Evolutionary conservation across 2,797 vertebrate species (phyloP).

Genomic region (Podarcis lilfordi): DNA sequence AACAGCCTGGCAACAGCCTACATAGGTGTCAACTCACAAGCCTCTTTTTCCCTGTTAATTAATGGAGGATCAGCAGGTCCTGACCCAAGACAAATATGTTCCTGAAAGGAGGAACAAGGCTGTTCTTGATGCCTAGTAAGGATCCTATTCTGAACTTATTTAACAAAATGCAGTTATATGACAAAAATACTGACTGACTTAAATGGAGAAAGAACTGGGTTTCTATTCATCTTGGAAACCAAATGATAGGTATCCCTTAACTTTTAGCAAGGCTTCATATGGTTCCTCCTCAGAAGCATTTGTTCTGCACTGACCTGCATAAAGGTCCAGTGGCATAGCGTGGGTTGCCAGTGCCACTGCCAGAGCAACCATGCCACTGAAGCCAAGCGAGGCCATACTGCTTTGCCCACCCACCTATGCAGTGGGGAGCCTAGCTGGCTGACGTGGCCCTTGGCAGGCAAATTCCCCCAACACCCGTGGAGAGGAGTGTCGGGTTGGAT

Average conservation of each 20-base stretch:
- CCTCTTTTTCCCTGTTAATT: not conserved
- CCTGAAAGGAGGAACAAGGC: slow-evolving; percentile 5
- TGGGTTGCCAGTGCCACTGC: too few relatives aligned
- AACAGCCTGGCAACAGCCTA: slow-evolving; percentile 17
- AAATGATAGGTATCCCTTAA: not conserved
- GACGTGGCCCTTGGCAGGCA: too few relatives aligned
- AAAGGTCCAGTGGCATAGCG: too few relatives aligned
- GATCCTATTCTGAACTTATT: not conserved
- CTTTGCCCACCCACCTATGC: too few relatives aligned
- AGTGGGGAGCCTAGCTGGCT: too few relatives aligned
- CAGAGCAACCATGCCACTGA: too few relatives aligned
- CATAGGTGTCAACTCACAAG: not conserved
- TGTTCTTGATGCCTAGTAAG: not conserved
- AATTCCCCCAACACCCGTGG: too few relatives aligned
- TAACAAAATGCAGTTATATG: not conserved
- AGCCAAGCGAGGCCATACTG: too few relatives aligned
- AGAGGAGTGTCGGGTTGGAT: too few relatives aligned
- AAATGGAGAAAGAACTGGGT: not conserved
- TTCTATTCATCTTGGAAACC: not conserved
- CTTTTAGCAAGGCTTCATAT: not conserved
- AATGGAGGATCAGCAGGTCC: slow-evolving; percentile 1
- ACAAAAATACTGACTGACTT: not conserved
- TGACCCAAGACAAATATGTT: not conserved
- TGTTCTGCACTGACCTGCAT: not conserved
- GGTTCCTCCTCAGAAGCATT: not conserved